Percentiles rank a stretch among this genome's conserved stretches.
phyloP scores from a whole-genome alignment of 2,888 invertebrate genomes.

The Polia nebulosa region DNA sequence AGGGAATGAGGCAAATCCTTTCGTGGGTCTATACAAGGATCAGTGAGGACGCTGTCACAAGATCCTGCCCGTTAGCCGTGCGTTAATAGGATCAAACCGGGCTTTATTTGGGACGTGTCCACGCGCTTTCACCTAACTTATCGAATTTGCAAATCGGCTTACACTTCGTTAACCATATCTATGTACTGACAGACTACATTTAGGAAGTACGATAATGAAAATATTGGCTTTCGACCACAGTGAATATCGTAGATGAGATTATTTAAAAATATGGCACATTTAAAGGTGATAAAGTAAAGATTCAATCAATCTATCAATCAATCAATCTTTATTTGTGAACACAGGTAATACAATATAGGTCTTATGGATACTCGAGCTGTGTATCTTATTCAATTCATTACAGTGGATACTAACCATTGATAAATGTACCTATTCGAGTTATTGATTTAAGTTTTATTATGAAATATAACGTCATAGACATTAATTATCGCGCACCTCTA shows the following conservation, averaged over 20 bases:
- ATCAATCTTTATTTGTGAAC: too few species aligned
- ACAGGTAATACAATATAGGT: too few species aligned
- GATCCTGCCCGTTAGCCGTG: conserved; percentile 87
- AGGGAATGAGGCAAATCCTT: conserved; percentile 73
- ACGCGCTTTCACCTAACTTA: conserved; percentile 90
- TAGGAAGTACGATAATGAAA: conserved; percentile 16
- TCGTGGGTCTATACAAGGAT: conserved; percentile 79
- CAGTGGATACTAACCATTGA: background rate
- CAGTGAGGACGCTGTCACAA: conserved; percentile 82
- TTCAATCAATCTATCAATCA: too few species aligned
- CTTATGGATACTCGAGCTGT: too few species aligned
- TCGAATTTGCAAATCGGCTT: conserved; percentile 90
- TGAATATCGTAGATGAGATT: background rate
- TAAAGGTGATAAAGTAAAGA: too few species aligned
- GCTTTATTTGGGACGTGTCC: conserved; percentile 89
- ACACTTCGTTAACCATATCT: conserved; percentile 86
- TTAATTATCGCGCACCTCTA: too few species aligned
- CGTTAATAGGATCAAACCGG: conserved; percentile 90
- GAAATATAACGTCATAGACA: conserved; percentile 2
- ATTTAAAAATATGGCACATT: too few species aligned
- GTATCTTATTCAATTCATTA: background rate
- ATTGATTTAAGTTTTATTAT: background rate
- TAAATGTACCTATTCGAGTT: background rate
- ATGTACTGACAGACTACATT: conserved; percentile 48
- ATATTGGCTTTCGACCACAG: background rate